Percentiles rank a stretch among this genome's conserved stretches.
These are phyloP conservation scores for Lycaena phlaeas DNA, from an alignment of 2,888 invertebrate species.

Conservation along the genomic window DNA sequence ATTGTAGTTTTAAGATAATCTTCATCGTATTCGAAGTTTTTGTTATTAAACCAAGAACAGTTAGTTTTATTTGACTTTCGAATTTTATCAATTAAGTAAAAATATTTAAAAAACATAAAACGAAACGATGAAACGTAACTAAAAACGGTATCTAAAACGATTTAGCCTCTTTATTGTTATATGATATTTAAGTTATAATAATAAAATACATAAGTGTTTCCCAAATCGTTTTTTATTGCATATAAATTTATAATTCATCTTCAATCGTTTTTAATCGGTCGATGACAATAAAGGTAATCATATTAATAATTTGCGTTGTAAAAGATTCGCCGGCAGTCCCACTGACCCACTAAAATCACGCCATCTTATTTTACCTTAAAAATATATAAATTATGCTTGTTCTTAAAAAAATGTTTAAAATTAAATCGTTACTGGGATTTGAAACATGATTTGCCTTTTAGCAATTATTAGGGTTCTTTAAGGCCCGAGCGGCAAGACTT, in stretches of 20 bases:
- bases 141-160: too few species aligned
- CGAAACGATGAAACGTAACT: too few species aligned
- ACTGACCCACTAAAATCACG: constrained; percentile 7
- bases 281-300: constrained; percentile 1
- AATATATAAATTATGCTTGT: constrained; percentile 1
- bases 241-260: background rate
- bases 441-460: background rate
- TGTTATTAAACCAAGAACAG: too few species aligned
- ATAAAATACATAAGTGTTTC: too few species aligned
- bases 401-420: background rate
- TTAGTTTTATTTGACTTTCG: too few species aligned
- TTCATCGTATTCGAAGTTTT: too few species aligned
- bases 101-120: too few species aligned
- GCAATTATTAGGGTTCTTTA: background rate
- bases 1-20: too few species aligned
- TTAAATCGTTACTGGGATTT: background rate
- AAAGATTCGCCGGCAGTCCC: constrained; percentile 3
- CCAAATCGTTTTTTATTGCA: constrained; percentile 6
- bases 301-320: background rate
- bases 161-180: background rate
- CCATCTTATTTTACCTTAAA: constrained; percentile 3
- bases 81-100: too few species aligned
- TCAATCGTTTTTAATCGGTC: background rate
- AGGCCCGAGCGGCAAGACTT: too few species aligned
- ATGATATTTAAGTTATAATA: background rate